These are phyloP conservation scores for Pachypanchax playfairii DNA, from an alignment of 2,113 vertebrate species.

Conservation along the genomic window DNA sequence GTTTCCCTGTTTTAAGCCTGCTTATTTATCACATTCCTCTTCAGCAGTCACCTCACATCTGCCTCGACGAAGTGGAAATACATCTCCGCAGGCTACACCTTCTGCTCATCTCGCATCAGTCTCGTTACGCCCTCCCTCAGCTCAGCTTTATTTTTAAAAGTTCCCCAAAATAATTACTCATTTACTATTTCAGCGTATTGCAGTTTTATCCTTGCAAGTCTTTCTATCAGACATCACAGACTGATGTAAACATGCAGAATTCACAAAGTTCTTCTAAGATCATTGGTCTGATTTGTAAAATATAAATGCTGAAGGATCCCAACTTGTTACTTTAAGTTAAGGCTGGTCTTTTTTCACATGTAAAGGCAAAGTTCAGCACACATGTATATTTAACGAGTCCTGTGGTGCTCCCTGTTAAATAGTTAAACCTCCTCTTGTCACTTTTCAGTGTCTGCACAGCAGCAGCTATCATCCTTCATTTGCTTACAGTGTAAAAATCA, in stretches of 20 bases:
- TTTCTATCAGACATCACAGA: background rate
- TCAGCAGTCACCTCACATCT: conserved; percentile 32
- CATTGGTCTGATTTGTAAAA: conserved; percentile 5
- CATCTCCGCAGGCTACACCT: conserved; percentile 29
- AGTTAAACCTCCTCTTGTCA: conserved; percentile 37
- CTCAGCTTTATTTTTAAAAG: conserved; percentile 6
- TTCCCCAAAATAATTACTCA: background rate
- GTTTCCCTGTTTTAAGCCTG: background rate
- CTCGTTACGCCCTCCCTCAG: conserved; percentile 7
- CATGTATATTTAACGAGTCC: conserved; percentile 56
- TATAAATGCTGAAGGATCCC: conserved; percentile 19
- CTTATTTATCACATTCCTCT: conserved; percentile 14
- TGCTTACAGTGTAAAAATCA: conserved; percentile 10
- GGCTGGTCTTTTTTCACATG: conserved; percentile 15
- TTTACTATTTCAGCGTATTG: background rate
- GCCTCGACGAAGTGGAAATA: conserved; percentile 25
- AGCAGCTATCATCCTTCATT: conserved; percentile 29
- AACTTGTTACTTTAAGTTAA: conserved; percentile 18
- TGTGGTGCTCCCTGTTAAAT: conserved; percentile 45
- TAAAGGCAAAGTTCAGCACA: conserved; percentile 42
- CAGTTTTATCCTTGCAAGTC: background rate
- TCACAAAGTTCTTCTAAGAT: conserved; percentile 7
- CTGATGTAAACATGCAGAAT: conserved; percentile 14
- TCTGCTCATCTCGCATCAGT: conserved; percentile 13
- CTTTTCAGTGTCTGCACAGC: conserved; percentile 37